phyloP scores from a whole-genome alignment of 1,140 invertebrate species.

The Tachypleus tridentatus region DNA sequence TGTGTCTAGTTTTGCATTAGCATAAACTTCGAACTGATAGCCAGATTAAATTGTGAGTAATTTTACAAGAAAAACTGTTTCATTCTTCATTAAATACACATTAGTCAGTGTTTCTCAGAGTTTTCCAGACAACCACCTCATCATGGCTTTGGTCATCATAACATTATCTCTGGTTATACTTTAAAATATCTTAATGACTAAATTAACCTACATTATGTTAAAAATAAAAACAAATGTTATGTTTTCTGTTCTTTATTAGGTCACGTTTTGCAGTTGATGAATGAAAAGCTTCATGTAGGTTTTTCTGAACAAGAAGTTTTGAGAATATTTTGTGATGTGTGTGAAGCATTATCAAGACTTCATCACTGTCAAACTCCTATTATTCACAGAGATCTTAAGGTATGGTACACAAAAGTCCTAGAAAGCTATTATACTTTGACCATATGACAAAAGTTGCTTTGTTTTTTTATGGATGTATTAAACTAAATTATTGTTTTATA shows the following conservation, averaged over 20 bases:
- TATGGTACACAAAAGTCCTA: constrained; percentile 29
- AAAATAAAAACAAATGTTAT: too few species aligned
- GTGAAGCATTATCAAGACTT: constrained; percentile 79
- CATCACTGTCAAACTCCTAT: constrained; percentile 94
- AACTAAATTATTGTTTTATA: too few species aligned
- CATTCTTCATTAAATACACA: too few species aligned
- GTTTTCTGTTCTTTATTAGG: constrained; percentile 14
- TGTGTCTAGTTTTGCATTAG: too few species aligned
- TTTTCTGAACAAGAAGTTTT: constrained; percentile 70
- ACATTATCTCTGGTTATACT: background rate
- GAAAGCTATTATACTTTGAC: constrained; percentile 2
- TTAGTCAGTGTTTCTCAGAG: background rate
- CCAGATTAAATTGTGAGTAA: too few species aligned
- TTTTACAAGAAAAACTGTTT: too few species aligned
- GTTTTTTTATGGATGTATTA: too few species aligned
- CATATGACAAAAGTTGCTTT: too few species aligned
- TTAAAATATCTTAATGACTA: too few species aligned
- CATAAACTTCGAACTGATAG: too few species aligned
- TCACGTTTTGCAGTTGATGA: constrained; percentile 80
- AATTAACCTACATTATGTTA: too few species aligned
- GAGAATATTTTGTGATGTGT: constrained; percentile 87
- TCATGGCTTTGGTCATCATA: constrained; percentile 1
- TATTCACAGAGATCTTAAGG: constrained; percentile 89
- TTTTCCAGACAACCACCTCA: constrained; percentile 1
- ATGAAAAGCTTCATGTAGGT: constrained; percentile 57